These are phyloP conservation scores for Aradus depressus DNA, from an alignment of 2,888 invertebrate species.

Conservation along the genomic window DNA sequence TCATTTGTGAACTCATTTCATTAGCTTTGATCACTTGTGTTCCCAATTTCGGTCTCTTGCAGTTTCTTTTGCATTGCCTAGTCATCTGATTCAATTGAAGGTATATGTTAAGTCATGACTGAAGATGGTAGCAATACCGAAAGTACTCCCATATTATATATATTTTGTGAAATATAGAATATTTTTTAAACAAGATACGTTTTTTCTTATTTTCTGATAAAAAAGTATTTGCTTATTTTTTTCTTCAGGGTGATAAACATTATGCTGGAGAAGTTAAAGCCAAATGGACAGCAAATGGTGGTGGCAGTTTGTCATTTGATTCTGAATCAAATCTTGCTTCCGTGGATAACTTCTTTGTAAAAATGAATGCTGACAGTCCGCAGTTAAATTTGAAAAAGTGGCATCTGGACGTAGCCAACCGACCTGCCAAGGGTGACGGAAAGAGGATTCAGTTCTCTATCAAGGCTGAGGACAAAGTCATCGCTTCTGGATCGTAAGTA, in stretches of 20 bases:
- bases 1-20: no score
- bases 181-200: no score
- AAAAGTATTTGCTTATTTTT: conserved; percentile 9
- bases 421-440: conserved; percentile 42
- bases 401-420: conserved; percentile 50
- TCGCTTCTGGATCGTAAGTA: conserved; percentile 55
- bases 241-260: conserved; percentile 23
- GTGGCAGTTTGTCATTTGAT: conserved; percentile 40
- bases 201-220: no score
- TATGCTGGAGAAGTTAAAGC: conserved; percentile 27
- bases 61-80: no score
- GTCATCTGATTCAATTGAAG: no score
- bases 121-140: no score
- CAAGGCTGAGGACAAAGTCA: conserved; percentile 51
- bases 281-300: conserved; percentile 29
- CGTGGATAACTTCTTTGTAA: conserved; percentile 53
- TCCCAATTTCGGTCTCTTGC: no score
- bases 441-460: conserved; percentile 53
- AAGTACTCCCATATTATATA: no score
- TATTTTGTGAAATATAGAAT: no score
- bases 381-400: conserved; percentile 53
- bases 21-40: no score
- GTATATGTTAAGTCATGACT: no score
- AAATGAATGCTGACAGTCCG: conserved; percentile 50
- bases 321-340: conserved; percentile 41